Conservation (phyloP, 2,888 invertebrate genomes). For the Colostygia pectinataria region DNA sequence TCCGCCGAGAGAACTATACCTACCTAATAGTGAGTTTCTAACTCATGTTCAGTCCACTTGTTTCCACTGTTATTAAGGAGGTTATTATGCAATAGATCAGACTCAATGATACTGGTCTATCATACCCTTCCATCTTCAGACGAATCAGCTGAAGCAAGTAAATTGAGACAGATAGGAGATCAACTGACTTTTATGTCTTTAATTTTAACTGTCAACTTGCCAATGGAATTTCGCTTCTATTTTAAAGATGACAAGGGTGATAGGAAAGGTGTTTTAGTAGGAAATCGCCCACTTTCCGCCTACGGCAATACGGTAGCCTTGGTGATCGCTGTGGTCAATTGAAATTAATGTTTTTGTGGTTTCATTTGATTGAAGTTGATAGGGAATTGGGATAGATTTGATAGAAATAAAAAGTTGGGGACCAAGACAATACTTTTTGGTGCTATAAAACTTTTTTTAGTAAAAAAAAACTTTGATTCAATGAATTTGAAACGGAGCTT, state of each 20-base stretch:
- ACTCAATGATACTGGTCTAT: too few species aligned
- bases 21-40: too few species aligned
- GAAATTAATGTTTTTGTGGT: constrained; percentile 16
- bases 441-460: too few species aligned
- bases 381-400: constrained; percentile 5
- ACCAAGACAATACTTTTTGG: too few species aligned
- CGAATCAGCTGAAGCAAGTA: constrained; percentile 15
- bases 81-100: too few species aligned
- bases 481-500: too few species aligned
- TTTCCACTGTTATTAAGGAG: too few species aligned
- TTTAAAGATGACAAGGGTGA: neutral
- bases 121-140: constrained; percentile 8
- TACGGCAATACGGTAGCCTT: constrained; percentile 14
- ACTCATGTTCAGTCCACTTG: too few species aligned
- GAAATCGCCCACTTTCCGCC: constrained; percentile 25
- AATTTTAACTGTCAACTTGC: constrained; percentile 7
- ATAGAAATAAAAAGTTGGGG: neutral
- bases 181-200: constrained; percentile 25
- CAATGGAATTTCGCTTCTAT: constrained; percentile 5
- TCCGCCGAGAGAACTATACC: too few species aligned
- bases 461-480: too few species aligned
- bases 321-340: constrained; percentile 12
- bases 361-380: constrained; percentile 17
- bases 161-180: constrained; percentile 33
- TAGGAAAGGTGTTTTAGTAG: constrained; percentile 13